These are phyloP conservation scores for Ormyrus pomaceus DNA, from an alignment of 2,888 invertebrate species.

Conservation along the genomic window DNA sequence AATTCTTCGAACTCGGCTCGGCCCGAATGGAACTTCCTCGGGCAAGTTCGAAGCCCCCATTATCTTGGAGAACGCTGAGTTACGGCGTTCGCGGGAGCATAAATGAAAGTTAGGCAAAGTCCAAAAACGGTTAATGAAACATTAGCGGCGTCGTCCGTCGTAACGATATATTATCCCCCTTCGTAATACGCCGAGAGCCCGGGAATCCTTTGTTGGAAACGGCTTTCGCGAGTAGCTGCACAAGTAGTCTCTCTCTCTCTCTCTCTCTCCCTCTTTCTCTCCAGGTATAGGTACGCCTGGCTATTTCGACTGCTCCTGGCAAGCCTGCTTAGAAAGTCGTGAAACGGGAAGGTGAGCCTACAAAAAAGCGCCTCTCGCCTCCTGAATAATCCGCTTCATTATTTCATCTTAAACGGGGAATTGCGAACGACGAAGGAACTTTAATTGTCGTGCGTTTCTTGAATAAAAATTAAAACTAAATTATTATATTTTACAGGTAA, in stretches of 20 bases:
- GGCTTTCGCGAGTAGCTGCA: not conserved
- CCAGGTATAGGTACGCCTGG: too few species aligned
- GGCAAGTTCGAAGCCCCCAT: constrained; percentile 42
- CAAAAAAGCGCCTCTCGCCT: too few species aligned
- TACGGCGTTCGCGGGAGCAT: constrained; percentile 33
- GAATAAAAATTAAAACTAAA: too few species aligned
- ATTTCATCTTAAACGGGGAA: too few species aligned
- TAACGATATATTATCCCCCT: constrained; percentile 44
- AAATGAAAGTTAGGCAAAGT: constrained; percentile 49
- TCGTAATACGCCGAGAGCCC: constrained; percentile 13
- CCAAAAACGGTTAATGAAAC: constrained; percentile 55
- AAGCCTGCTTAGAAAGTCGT: too few species aligned
- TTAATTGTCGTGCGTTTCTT: too few species aligned
- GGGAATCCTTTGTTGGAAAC: constrained; percentile 43
- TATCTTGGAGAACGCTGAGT: constrained; percentile 36
- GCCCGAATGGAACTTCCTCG: constrained; percentile 30
- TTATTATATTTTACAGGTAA: too few species aligned
- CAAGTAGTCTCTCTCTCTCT: too few species aligned
- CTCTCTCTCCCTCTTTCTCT: too few species aligned
- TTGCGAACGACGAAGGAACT: too few species aligned
- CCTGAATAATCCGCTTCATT: not conserved
- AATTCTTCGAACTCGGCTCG: constrained; percentile 10
- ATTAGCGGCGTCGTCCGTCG: constrained; percentile 45
- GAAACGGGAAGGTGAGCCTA: too few species aligned
- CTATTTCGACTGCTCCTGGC: too few species aligned